Conservation (phyloP, 2,888 invertebrate genomes). For the Nasonovia ribisnigri region DNA sequence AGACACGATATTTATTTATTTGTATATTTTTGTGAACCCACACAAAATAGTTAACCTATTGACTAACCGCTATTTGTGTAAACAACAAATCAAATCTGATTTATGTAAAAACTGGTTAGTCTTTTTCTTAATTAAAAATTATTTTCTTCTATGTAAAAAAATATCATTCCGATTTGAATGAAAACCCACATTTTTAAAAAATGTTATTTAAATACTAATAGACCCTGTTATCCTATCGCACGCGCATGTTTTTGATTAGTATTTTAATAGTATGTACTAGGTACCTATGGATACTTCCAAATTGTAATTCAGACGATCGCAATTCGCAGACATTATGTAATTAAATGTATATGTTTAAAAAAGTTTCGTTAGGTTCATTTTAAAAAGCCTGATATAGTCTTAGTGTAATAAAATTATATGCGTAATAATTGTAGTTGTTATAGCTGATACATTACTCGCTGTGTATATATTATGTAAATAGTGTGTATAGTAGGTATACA, state of each 20-base stretch:
- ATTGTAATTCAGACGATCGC: neutral
- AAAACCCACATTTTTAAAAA: neutral
- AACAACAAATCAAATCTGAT: neutral
- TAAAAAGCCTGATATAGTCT: neutral
- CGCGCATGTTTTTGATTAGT: too few relatives aligned
- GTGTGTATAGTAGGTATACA: neutral
- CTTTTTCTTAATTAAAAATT: neutral
- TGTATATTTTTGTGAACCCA: neutral
- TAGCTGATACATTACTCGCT: neutral
- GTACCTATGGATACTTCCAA: neutral
- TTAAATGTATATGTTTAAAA: neutral
- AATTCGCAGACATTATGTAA: neutral
- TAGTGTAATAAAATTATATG: neutral
- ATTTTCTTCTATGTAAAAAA: neutral
- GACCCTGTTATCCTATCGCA: too few relatives aligned
- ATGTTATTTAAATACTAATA: too few relatives aligned
- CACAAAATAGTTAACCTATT: too few relatives aligned
- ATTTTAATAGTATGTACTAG: too few relatives aligned
- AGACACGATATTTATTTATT: neutral
- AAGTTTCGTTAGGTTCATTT: neutral
- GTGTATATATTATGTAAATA: neutral
- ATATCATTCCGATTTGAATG: neutral
- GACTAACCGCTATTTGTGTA: neutral
- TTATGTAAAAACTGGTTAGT: neutral
- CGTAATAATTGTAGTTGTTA: too few relatives aligned